phyloP scores from a whole-genome alignment of 35 echinoderm and acorn worm species.

The Ptychodera flava region DNA sequence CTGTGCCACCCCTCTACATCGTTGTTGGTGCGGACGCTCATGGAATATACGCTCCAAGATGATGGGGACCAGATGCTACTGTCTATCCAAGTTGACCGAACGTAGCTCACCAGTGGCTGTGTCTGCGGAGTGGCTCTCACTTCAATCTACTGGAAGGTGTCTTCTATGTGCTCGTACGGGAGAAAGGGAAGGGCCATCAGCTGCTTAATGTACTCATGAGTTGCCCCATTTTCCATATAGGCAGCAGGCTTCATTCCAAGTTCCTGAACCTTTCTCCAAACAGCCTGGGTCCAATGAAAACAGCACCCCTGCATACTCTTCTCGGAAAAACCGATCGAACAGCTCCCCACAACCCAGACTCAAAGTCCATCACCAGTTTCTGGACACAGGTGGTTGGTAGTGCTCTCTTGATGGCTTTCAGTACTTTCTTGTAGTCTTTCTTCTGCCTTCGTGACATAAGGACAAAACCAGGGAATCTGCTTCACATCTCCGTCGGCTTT shows the following conservation, averaged over 20 bases:
- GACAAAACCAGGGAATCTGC: background rate
- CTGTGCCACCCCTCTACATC: constrained; percentile 41
- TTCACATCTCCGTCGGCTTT: background rate
- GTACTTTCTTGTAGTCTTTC: background rate
- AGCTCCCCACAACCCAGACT: background rate
- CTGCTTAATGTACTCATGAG: background rate
- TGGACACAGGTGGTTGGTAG: background rate
- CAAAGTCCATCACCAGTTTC: background rate
- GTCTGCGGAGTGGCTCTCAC: background rate
- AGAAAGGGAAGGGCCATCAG: constrained; percentile 35
- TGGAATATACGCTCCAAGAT: constrained; percentile 13
- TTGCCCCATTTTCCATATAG: constrained; percentile 7
- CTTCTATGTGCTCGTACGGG: constrained; percentile 11
- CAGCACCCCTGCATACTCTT: background rate
- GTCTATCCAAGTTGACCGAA: background rate
- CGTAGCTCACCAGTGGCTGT: background rate
- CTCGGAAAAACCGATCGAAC: background rate
- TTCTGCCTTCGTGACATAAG: background rate
- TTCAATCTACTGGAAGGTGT: background rate
- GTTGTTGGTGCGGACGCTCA: constrained; percentile 31
- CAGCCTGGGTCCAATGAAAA: background rate
- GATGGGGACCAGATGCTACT: constrained; percentile 6
- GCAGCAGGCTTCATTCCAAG: constrained; percentile 13
- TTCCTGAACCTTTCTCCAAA: constrained; percentile 6
- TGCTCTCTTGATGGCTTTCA: background rate